Percentiles rank a stretch among this genome's conserved stretches.
Evolutionary conservation across 2,888 invertebrate species (phyloP).

Genomic region (Drosophila mimetica): DNA sequence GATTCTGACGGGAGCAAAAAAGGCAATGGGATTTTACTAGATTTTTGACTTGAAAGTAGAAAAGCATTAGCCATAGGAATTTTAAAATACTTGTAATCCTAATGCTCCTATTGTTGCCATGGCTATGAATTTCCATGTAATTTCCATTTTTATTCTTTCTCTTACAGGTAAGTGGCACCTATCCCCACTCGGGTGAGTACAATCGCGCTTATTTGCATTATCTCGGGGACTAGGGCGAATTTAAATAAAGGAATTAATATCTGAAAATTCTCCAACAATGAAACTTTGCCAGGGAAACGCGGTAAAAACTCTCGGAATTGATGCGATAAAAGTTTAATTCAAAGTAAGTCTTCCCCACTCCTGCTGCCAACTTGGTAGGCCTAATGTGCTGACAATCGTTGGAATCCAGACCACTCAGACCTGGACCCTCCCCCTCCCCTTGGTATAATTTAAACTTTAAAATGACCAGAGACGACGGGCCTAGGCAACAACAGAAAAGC

Average conservation of each 20-base stretch:
- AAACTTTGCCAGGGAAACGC: slow-evolving; percentile 59
- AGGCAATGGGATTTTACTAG: not conserved
- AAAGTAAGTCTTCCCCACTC: slow-evolving; percentile 15
- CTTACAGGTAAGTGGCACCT: slow-evolving; percentile 62
- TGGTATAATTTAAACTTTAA: slow-evolving; percentile 73
- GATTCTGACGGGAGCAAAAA: not conserved
- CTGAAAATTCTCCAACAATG: slow-evolving; percentile 50
- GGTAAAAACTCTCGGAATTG: slow-evolving; percentile 30
- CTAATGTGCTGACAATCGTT: slow-evolving; percentile 74
- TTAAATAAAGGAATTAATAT: slow-evolving; percentile 69
- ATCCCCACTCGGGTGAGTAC: slow-evolving; percentile 30
- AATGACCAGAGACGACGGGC: slow-evolving; percentile 58
- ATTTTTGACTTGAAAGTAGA: not conserved
- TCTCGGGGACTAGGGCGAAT: slow-evolving; percentile 49
- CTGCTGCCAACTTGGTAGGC: slow-evolving; percentile 17
- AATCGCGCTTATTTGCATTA: slow-evolving; percentile 54
- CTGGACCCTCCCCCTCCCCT: slow-evolving; percentile 45
- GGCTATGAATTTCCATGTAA: slow-evolving; percentile 3
- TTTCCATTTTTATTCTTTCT: slow-evolving; percentile 16
- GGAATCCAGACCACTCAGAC: slow-evolving; percentile 50
- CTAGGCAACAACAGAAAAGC: slow-evolving; percentile 44
- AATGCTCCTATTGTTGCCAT: not conserved
- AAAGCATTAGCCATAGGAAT: not conserved
- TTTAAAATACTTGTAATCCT: not conserved
- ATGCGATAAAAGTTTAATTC: slow-evolving; percentile 50